phyloP scores from a whole-genome alignment of 2,113 vertebrate species.

The Nipponia nippon region DNA sequence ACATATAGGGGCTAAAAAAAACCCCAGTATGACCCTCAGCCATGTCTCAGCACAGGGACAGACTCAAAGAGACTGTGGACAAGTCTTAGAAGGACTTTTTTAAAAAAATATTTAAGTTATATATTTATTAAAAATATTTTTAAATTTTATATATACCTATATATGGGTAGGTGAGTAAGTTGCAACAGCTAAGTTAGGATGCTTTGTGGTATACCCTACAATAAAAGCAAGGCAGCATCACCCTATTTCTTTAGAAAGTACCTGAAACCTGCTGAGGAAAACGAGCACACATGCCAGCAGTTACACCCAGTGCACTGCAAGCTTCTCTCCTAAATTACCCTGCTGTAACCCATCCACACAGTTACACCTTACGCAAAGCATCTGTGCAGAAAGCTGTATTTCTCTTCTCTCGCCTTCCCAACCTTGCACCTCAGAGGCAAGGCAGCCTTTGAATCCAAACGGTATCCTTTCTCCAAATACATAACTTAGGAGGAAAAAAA shows the following conservation, averaged over 20 bases:
- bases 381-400: background rate
- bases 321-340: background rate
- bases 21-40: background rate
- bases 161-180: background rate
- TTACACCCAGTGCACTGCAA: background rate
- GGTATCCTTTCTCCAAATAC: background rate
- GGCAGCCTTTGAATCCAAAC: background rate
- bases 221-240: background rate
- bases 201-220: background rate
- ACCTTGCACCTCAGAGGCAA: background rate
- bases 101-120: background rate
- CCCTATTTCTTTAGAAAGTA: background rate
- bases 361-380: background rate
- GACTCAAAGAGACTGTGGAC: background rate
- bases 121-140: background rate
- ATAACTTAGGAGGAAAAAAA: background rate
- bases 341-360: background rate
- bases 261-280: background rate
- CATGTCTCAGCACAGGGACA: background rate
- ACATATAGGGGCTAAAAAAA: background rate
- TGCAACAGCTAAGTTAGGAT: background rate
- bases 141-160: too few species aligned
- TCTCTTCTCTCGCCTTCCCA: background rate
- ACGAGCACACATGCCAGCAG: background rate
- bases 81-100: background rate